Evolutionary conservation across 1,140 invertebrate genomes (phyloP).

Genomic region (Hyphantria cunea): DNA sequence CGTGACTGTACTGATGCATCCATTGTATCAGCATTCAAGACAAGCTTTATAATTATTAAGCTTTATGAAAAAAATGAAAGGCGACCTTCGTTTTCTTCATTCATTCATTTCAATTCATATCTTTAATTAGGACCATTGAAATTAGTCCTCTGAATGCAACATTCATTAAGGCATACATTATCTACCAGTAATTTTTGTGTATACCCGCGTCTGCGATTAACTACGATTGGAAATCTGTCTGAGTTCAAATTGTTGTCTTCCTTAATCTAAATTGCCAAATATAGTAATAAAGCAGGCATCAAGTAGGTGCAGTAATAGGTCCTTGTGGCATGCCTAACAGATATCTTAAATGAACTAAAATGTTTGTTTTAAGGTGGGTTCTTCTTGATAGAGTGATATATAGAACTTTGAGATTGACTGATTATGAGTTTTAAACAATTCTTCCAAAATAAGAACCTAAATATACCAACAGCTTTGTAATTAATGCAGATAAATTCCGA

Average conservation of each 20-base stretch:
- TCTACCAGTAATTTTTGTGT: no score
- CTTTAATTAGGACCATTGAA: conserved; percentile 19
- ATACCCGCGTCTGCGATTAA: no score
- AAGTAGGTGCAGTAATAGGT: neutral
- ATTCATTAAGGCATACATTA: no score
- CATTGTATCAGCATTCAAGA: conserved; percentile 12
- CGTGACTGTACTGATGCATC: conserved; percentile 4
- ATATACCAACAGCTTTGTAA: neutral
- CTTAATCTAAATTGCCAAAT: no score
- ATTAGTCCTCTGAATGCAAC: conserved; percentile 2
- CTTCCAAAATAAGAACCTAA: neutral
- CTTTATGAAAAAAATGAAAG: conserved; percentile 16
- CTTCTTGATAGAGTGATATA: no score
- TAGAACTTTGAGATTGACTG: neutral
- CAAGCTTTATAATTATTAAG: conserved; percentile 3
- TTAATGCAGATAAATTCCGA: conserved; percentile 12
- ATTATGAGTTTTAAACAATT: conserved; percentile 1
- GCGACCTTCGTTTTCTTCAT: conserved; percentile 12
- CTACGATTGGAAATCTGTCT: no score
- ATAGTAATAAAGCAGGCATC: neutral
- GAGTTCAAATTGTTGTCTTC: no score
- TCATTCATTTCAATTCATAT: no score
- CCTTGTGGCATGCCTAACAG: no score
- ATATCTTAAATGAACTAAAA: no score
- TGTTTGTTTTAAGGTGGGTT: no score